Base-by-base conservation (phyloP, 2,888 invertebrate species). In the Caenorhabditis sp. region DNA sequence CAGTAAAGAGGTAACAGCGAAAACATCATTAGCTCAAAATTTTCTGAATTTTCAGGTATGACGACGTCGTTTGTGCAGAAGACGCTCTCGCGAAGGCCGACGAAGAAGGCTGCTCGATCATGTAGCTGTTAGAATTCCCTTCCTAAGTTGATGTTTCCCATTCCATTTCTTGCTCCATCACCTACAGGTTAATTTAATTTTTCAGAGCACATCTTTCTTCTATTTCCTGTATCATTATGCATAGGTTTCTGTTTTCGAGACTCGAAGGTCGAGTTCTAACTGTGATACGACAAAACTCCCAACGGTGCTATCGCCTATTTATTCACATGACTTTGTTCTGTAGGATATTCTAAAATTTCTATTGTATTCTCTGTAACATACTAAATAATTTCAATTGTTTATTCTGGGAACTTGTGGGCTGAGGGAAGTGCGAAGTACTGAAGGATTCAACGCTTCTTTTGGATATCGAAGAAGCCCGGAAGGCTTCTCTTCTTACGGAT, bases 41-140 rank as follows among this genome's bases (percentile, higher is more conserved):
- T 11, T 5, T 50, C 6, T 50, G 8, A 24, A 24, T 45, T 37
- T 76, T 17, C 65, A 76, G 71, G 59, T 77, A 71, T 32, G 72
- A 77, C 48, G 70, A 76, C 30, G 71, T 76, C 9, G 71, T 76
- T 7, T 76, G 70, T 15, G 75, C 75, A 2, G 75, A 75, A 45
- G 75, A 75, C 15, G 62, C 50, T 37, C 26, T 65, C 5, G 71
- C 59, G 11, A 72, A 66, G 32, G 61, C 61, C 9, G 58, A 77
- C 37, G 71, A 77, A 45, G 77, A 77, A 30, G 71, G 77, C 32
- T 77, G 77, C 32, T 62, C 50, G 7, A 71, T 77, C 4, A 77
- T 77, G 77, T 77, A 61, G 52, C 35, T 7, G n/a, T n/a, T n/a
- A n/a, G n/a, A n/a, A n/a, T 20, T 24, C 24, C 17, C 9, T 11